Evolutionary conservation across 2,888 invertebrate genomes (phyloP).

Genomic region (Lampropteryx suffumata): DNA sequence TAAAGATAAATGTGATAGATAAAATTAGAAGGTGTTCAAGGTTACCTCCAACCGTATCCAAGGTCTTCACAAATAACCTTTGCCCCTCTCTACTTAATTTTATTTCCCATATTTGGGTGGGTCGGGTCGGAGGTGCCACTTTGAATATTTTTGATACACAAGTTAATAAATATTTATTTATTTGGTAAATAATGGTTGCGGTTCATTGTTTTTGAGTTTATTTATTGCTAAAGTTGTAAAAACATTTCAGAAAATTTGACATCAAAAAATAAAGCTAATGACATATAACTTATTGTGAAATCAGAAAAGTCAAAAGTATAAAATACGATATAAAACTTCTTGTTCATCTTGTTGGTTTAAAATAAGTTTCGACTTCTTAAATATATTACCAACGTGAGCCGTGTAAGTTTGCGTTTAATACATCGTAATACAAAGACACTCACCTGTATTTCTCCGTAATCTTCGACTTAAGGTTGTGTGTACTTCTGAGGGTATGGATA

Average conservation of each 20-base stretch:
- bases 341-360: no score
- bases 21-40: background rate
- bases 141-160: slow-evolving; percentile 43
- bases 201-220: slow-evolving; percentile 8
- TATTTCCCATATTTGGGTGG: slow-evolving; percentile 70
- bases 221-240: background rate
- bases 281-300: background rate
- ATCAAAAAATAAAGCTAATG: background rate
- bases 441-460: slow-evolving; percentile 9
- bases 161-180: slow-evolving; percentile 11
- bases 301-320: background rate
- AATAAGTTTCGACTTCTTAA: no score
- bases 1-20: no score
- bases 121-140: slow-evolving; percentile 56
- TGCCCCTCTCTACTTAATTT: slow-evolving; percentile 63
- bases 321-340: no score
- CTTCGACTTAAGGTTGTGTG: slow-evolving; percentile 3
- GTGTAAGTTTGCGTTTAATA: background rate
- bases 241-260: slow-evolving; percentile 10
- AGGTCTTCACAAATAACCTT: slow-evolving; percentile 61
- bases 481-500: slow-evolving; percentile 28
- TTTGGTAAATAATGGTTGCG: slow-evolving; percentile 2
- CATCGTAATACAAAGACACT: slow-evolving; percentile 1
- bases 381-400: no score
- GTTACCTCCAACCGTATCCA: slow-evolving; percentile 67